Conservation (phyloP, 2,888 invertebrate genomes). For the Mesochorus sp. region DNA sequence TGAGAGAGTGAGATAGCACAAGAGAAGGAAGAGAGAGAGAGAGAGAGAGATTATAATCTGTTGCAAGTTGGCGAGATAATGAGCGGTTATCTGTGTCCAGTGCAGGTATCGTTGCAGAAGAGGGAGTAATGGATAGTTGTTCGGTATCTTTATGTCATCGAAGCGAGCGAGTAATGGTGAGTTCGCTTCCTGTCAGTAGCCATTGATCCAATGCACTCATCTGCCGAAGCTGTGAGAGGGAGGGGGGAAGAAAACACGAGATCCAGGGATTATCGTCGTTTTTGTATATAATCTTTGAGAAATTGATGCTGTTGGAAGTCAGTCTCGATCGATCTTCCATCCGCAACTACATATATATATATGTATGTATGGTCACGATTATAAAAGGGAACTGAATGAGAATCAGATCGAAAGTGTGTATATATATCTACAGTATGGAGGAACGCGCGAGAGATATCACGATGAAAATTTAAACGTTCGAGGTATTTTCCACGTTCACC, state of each 20-base stretch:
- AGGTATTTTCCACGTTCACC: constrained; percentile 67
- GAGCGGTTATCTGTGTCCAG: constrained; percentile 58
- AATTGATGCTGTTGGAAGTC: constrained; percentile 32
- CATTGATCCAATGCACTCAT: constrained; percentile 29
- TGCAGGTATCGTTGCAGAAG: constrained; percentile 41
- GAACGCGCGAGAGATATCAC: constrained; percentile 38
- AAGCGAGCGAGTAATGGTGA: constrained; percentile 62
- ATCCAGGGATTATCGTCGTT: neutral
- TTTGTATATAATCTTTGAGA: constrained; percentile 20
- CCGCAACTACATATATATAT: neutral
- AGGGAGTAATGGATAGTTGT: constrained; percentile 61
- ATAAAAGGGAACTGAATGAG: constrained; percentile 11
- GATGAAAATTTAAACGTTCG: constrained; percentile 42
- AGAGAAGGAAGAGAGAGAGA: neutral
- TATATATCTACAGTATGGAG: neutral
- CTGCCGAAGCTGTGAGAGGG: neutral
- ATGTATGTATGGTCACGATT: neutral
- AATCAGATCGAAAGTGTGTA: constrained; percentile 26
- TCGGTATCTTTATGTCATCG: constrained; percentile 67
- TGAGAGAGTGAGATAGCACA: neutral
- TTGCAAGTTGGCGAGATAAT: constrained; percentile 60
- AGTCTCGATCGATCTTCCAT: constrained; percentile 39
- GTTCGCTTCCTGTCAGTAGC: constrained; percentile 65
- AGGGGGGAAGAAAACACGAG: neutral
- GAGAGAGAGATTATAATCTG: constrained; percentile 39